A percentile compares a stretch with the other conserved stretches of the same genome.
phyloP scores from a whole-genome alignment of 2,888 invertebrate species.

The Cosmopolites sordidus region DNA sequence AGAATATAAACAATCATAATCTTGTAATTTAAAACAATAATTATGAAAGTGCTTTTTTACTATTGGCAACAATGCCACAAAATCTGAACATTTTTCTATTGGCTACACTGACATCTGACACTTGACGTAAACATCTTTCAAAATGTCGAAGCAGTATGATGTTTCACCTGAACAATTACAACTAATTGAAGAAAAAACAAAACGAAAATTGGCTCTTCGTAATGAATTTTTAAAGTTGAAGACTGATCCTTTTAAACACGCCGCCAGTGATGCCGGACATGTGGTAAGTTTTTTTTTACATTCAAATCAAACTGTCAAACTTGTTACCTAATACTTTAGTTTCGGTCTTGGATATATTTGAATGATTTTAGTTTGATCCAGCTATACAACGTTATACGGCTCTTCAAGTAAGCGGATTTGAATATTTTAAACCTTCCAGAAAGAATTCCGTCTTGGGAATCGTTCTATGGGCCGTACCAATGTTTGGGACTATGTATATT shows the following conservation, averaged over 20 bases:
- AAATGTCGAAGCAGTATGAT: constrained; percentile 52
- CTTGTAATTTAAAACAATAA: no score
- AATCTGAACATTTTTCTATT: no score
- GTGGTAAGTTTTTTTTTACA: constrained; percentile 56
- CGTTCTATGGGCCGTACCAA: constrained; percentile 55
- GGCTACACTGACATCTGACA: no score
- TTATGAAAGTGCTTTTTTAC: no score
- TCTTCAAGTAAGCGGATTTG: constrained; percentile 61
- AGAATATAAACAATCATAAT: no score
- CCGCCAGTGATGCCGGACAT: constrained; percentile 61
- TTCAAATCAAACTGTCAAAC: background rate
- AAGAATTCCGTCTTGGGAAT: constrained; percentile 41
- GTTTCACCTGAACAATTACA: constrained; percentile 52
- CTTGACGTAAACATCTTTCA: no score
- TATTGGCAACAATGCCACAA: no score
- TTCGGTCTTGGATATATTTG: background rate
- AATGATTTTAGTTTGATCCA: constrained; percentile 69
- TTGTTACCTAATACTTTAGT: background rate
- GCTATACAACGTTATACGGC: constrained; percentile 70
- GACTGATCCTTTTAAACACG: constrained; percentile 68
- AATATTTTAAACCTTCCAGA: constrained; percentile 64
- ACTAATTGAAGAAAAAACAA: constrained; percentile 58
- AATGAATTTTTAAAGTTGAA: constrained; percentile 68
- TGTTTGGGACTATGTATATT: constrained; percentile 52
- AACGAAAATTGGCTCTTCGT: constrained; percentile 58